These are phyloP conservation scores for Anthopleura sola DNA, from an alignment of 64 coral and sea anemone genomes.

Conservation along the genomic window DNA sequence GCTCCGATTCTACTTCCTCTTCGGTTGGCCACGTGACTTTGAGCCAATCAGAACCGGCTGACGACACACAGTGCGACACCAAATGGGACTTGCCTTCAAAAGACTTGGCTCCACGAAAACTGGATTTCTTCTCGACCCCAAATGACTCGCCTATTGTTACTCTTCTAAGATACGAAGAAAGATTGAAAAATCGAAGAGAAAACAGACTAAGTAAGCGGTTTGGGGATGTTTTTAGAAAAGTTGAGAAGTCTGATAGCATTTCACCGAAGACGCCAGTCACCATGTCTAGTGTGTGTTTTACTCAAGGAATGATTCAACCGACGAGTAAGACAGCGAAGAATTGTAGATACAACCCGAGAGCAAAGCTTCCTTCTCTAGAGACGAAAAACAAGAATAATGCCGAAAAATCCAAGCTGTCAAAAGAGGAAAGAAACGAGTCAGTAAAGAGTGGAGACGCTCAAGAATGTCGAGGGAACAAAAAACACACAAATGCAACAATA, in stretches of 20 bases:
- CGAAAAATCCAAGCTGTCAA: neutral
- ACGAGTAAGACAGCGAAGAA: neutral
- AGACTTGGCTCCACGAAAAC: neutral
- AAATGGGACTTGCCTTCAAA: neutral
- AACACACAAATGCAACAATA: neutral
- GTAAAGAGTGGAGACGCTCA: neutral
- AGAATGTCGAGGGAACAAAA: neutral
- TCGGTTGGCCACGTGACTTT: neutral
- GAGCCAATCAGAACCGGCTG: neutral
- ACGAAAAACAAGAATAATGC: neutral
- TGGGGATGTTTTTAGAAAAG: neutral
- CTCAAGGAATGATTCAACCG: slow-evolving; percentile 33
- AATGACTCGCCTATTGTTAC: neutral
- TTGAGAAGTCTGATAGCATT: neutral
- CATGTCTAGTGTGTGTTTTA: neutral
- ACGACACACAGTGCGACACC: neutral
- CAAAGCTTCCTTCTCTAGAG: neutral
- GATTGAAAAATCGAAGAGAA: neutral
- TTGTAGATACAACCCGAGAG: neutral
- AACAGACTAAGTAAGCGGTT: neutral
- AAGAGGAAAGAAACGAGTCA: neutral
- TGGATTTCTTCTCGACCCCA: neutral
- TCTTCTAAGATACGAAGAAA: slow-evolving; percentile 10
- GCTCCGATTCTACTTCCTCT: neutral
- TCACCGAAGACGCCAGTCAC: neutral